Percentiles rank a stretch among this genome's conserved stretches.
Evolutionary conservation across 2,797 vertebrate species (phyloP).

Genomic region (Cheirogaleus major): DNA sequence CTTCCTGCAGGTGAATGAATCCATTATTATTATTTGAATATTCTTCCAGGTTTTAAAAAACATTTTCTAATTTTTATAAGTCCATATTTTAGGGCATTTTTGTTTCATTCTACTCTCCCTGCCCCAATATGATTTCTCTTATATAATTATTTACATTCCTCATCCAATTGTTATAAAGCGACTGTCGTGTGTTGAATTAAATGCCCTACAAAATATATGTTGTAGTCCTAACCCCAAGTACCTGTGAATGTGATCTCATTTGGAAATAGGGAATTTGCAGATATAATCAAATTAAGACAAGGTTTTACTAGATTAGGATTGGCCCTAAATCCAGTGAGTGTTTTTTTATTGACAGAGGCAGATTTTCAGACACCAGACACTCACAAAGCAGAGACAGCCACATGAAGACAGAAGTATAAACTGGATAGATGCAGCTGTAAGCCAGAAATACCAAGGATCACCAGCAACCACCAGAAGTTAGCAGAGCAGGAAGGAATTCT

Average conservation of each 20-base stretch:
- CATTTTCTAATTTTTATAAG: neutral
- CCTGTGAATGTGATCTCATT: neutral
- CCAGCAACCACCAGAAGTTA: neutral
- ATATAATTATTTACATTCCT: neutral
- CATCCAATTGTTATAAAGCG: neutral
- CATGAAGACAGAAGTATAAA: neutral
- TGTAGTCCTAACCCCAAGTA: neutral
- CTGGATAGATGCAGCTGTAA: neutral
- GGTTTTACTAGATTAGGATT: neutral
- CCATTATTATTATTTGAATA: neutral
- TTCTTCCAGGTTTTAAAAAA: neutral
- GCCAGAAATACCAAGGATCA: neutral
- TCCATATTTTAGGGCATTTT: neutral
- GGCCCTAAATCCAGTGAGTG: neutral
- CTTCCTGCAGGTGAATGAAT: neutral
- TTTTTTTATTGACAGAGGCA: neutral
- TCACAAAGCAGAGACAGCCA: neutral
- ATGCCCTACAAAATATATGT: neutral
- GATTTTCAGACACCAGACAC: neutral
- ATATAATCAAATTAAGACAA: neutral
- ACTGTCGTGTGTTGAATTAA: neutral
- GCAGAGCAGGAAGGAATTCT: neutral
- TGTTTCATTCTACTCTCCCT: neutral
- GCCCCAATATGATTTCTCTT: neutral
- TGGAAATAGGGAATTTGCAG: neutral